Evolutionary conservation across 2,113 vertebrate species (phyloP), one percentile per base, ranked within the genome.

Genomic region (Hydrochoerus hydrochaeris): DNA sequence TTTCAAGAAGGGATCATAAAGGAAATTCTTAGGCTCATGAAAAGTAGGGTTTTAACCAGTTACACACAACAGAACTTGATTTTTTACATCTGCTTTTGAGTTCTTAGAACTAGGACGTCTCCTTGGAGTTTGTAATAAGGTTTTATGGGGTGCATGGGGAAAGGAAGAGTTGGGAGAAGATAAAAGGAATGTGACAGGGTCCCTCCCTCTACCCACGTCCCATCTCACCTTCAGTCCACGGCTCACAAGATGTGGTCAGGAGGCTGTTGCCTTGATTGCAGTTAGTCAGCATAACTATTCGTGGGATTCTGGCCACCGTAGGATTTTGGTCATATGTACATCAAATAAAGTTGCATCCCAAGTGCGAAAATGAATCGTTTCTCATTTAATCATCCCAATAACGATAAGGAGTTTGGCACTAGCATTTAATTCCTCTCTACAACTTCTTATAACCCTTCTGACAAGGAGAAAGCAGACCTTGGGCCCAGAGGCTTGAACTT

Each of bases 71-170:
- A 71, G 46, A 44, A 41, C 11, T 46, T n/a, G 58, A 16, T 80
- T 54, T 63, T 52, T 58, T 17, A 12, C 41, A 38, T 52, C 41
- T 7, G 38, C 12, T 49, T 83, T 84, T 67, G 54, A n/a, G 49
- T 83, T 58, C 77, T 92, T 85, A 78, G 80, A 85, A 93, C 78
- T 49, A 78, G 71, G 86, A 83, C 44, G n/a, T 19, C 52, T 17
- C 41, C 16, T 52, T 38, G 7, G 44, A 77, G 16, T 52, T 82
- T 89, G 52, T 26, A 41, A 6, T 80, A 10, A 10, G 17, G 8
- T 62, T 95, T 91, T 41, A 26, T 85, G 77, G 49, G 54, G 20
- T n/a, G 16, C n/a, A 22, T 28, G 13, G 78, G 58, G 22, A 44
- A 24, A 94, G 86, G 69, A 17, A 63, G 46, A 8, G 17, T 9